Conservation (phyloP, 2,888 invertebrate genomes). For the Hydriomena furcata region DNA sequence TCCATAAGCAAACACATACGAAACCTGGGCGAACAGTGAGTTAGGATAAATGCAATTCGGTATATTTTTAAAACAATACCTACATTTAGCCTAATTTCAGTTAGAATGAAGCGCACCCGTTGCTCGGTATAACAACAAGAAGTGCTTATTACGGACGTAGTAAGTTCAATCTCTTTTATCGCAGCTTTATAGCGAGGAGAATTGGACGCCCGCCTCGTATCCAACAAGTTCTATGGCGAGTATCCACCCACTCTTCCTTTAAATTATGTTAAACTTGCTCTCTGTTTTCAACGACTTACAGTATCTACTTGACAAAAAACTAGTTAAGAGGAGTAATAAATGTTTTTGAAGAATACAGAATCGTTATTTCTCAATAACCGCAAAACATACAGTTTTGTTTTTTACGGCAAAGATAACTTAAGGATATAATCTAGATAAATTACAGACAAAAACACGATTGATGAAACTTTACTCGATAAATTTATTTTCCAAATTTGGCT, state of each 20-base stretch:
- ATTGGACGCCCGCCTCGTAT: slow-evolving; percentile 65
- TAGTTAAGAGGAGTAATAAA: too few species aligned
- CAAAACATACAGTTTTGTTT: too few species aligned
- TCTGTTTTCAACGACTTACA: slow-evolving; percentile 37
- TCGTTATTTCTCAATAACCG: too few species aligned
- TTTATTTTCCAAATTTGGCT: too few species aligned
- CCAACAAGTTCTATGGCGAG: slow-evolving; percentile 59
- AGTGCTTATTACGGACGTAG: slow-evolving; percentile 72
- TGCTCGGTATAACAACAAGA: slow-evolving; percentile 52
- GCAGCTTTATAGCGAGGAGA: slow-evolving; percentile 68
- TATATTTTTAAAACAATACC: slow-evolving; percentile 6
- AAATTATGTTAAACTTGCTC: slow-evolving; percentile 76
- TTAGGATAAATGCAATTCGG: neutral
- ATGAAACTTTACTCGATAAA: too few species aligned
- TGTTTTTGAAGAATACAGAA: too few species aligned
- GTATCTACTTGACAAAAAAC: too few species aligned
- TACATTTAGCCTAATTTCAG: slow-evolving; percentile 30
- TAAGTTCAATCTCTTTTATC: slow-evolving; percentile 80
- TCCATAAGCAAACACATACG: too few species aligned
- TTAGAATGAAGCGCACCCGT: slow-evolving; percentile 56
- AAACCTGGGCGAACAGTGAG: too few species aligned
- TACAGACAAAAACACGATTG: too few species aligned
- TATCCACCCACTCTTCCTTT: slow-evolving; percentile 68
- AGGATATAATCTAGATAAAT: too few species aligned
- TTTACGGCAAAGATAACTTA: too few species aligned